These are phyloP conservation scores for Campoletis sonorensis DNA, from an alignment of 1,140 invertebrate species.

Conservation along the genomic window DNA sequence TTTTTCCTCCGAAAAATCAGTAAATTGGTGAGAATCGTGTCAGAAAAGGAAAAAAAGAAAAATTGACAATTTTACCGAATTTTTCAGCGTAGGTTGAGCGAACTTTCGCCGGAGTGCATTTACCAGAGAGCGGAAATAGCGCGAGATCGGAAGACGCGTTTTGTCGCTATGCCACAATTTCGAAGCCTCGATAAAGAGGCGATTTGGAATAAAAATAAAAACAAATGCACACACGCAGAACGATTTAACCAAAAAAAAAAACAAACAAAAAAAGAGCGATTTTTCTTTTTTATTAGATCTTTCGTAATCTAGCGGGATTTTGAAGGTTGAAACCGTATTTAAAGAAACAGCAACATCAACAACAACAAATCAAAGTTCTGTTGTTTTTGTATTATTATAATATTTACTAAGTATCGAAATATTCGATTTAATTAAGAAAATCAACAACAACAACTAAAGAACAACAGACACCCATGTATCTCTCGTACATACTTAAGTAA, in stretches of 20 bases:
- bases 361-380: constrained; percentile 57
- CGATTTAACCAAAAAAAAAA: constrained; percentile 53
- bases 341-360: constrained; percentile 52
- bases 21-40: no score
- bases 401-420: constrained; percentile 72
- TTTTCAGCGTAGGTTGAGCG: constrained; percentile 73
- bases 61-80: no score
- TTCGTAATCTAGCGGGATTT: constrained; percentile 34
- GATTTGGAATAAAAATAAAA: constrained; percentile 38
- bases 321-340: constrained; percentile 66
- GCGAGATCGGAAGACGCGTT: constrained; percentile 31
- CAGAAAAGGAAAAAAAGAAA: no score
- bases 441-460: constrained; percentile 39
- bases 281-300: constrained; percentile 31
- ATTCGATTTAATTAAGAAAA: constrained; percentile 68
- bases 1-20: no score
- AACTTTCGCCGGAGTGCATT: constrained; percentile 63
- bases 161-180: constrained; percentile 60
- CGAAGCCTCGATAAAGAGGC: constrained; percentile 25
- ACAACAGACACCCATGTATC: constrained; percentile 63
- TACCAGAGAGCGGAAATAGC: constrained; percentile 50
- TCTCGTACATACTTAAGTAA: constrained; percentile 70
- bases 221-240: constrained; percentile 53
- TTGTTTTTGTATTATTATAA: constrained; percentile 76
- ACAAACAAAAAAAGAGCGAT: constrained; percentile 24